Evolutionary conservation across 2,797 vertebrate species (phyloP).

Genomic region (Botia almorhae): DNA sequence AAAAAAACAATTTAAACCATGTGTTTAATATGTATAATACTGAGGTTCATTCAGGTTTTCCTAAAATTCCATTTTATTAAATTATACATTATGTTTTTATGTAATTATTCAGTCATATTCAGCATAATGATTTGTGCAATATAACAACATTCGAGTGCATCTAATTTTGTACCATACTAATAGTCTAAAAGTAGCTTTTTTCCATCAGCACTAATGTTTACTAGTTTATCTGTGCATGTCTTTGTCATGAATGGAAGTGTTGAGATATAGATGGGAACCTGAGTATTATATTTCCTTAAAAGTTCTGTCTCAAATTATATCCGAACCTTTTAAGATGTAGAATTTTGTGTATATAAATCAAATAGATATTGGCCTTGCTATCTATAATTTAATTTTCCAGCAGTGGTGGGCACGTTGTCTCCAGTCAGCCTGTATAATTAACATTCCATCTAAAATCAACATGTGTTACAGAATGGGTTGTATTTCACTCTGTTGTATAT

Average conservation of each 20-base stretch:
- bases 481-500: not conserved
- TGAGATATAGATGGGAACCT: not conserved
- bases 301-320: too few species aligned
- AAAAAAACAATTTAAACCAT: not conserved
- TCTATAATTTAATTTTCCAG: too few species aligned
- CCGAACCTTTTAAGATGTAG: not conserved
- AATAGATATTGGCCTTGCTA: not conserved
- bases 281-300: too few species aligned
- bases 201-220: not conserved
- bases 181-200: not conserved
- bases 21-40: not conserved
- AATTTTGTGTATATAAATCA: not conserved
- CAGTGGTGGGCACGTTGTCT: too few species aligned
- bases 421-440: not conserved
- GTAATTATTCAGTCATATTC: too few species aligned
- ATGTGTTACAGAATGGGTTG: not conserved
- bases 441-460: not conserved
- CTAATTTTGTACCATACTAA: not conserved
- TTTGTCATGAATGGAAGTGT: not conserved
- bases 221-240: not conserved
- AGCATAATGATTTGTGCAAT: not conserved
- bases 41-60: not conserved
- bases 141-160: not conserved
- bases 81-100: not conserved
- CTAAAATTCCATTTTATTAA: not conserved